Evolutionary conservation across 1,140 invertebrate genomes (phyloP).

Genomic region (Habropoda laboriosa): DNA sequence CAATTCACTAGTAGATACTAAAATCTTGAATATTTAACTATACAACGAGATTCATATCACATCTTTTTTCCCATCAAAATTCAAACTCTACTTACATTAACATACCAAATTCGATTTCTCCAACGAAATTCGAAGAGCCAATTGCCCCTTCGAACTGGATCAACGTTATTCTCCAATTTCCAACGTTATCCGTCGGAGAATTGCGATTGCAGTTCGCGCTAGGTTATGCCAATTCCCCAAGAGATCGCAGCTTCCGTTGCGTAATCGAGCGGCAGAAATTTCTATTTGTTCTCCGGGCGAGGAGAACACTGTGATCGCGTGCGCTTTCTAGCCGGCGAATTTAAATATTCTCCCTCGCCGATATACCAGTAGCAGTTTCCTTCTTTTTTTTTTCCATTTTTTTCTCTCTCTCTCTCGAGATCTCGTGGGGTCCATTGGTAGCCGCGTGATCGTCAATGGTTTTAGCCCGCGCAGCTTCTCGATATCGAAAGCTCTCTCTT

Average conservation of each 20-base stretch:
- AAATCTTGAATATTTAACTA: no score
- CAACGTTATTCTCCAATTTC: not conserved
- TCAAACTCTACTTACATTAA: no score
- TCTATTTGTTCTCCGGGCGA: not conserved
- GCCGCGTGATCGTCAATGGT: constrained; percentile 40
- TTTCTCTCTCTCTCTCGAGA: no score
- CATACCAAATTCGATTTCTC: no score
- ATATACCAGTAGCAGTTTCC: constrained; percentile 35
- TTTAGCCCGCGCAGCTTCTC: not conserved
- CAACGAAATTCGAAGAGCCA: not conserved
- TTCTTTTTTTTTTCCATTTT: no score
- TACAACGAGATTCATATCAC: no score
- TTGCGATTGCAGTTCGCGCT: not conserved
- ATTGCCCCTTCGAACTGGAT: not conserved
- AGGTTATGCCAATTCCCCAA: not conserved
- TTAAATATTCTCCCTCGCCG: constrained; percentile 14
- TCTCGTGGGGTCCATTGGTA: not conserved
- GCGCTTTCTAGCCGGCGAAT: constrained; percentile 22
- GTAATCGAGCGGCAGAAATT: constrained; percentile 5
- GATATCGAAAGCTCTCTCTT: constrained; percentile 55
- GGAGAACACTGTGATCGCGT: constrained; percentile 25
- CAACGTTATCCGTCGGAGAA: not conserved
- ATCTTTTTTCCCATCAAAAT: no score
- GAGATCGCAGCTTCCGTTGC: constrained; percentile 15
- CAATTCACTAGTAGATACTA: no score